Evolutionary conservation across 2,888 invertebrate genomes (phyloP).

Genomic region (Drosophila imparisetae): DNA sequence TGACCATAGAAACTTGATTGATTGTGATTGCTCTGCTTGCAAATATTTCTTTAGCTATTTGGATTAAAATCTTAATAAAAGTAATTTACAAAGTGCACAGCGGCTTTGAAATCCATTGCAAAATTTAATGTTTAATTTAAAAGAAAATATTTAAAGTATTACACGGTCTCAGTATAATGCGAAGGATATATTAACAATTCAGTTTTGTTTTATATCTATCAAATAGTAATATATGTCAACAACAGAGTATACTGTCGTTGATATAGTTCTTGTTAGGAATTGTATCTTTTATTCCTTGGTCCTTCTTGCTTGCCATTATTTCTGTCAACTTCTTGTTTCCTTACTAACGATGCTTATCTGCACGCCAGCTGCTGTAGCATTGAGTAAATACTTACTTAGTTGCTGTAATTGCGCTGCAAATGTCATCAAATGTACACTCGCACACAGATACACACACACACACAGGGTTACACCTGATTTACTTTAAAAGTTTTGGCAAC

Average conservation of each 20-base stretch:
- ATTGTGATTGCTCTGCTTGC: constrained; percentile 33
- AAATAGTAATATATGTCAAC: background rate
- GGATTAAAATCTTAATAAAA: constrained; percentile 9
- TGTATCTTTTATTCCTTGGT: background rate
- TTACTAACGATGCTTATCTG: constrained; percentile 17
- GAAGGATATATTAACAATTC: background rate
- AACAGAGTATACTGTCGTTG: background rate
- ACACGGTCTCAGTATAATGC: background rate
- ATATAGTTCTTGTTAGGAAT: background rate
- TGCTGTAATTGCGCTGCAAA: constrained; percentile 33
- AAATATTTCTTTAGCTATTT: constrained; percentile 16
- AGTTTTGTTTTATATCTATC: background rate
- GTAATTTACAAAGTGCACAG: background rate
- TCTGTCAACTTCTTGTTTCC: background rate
- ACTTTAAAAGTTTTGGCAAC: constrained; percentile 42
- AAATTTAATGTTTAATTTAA: background rate
- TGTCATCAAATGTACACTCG: constrained; percentile 32
- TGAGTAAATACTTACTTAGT: constrained; percentile 14
- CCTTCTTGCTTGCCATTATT: background rate
- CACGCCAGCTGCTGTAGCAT: constrained; percentile 10
- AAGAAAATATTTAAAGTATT: background rate
- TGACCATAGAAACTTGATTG: constrained; percentile 21
- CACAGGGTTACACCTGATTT: constrained; percentile 38
- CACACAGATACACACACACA: constrained; percentile 1
- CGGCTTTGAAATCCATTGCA: background rate